phyloP scores from a whole-genome alignment of 2,113 vertebrate genomes.

The Zosterops borbonicus region DNA sequence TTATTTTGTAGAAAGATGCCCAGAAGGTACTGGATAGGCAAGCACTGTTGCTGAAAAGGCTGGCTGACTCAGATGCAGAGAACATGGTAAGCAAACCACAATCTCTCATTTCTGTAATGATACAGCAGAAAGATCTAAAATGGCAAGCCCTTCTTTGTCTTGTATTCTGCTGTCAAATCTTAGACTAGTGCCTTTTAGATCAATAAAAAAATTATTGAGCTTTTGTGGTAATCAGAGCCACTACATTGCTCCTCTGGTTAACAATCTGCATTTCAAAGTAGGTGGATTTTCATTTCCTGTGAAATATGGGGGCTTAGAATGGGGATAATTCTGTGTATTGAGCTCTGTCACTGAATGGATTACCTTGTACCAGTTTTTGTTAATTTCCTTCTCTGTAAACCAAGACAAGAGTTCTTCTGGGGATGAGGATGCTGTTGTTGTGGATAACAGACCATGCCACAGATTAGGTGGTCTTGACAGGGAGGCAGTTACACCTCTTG shows the following conservation, averaged over 20 bases:
- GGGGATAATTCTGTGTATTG: neutral
- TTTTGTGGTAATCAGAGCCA: neutral
- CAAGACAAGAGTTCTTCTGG: neutral
- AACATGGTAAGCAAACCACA: constrained; percentile 76
- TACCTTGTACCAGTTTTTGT: neutral
- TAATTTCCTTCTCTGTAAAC: neutral
- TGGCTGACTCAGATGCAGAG: constrained; percentile 83
- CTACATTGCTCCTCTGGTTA: neutral
- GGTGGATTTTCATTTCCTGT: neutral
- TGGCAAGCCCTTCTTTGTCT: neutral
- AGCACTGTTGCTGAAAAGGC: constrained; percentile 77
- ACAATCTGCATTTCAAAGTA: neutral
- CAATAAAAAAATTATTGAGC: neutral
- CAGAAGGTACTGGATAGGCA: constrained; percentile 79
- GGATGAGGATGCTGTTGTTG: neutral
- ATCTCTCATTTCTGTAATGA: neutral
- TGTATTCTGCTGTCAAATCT: neutral
- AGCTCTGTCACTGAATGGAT: neutral
- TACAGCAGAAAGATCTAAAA: neutral
- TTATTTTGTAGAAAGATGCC: constrained; percentile 75
- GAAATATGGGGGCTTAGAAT: neutral
- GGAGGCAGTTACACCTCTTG: neutral
- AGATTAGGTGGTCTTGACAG: neutral
- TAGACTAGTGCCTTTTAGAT: neutral
- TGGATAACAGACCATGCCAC: neutral